These are phyloP conservation scores for Grantiella picta DNA, from an alignment of 2,113 vertebrate genomes.

Conservation along the genomic window DNA sequence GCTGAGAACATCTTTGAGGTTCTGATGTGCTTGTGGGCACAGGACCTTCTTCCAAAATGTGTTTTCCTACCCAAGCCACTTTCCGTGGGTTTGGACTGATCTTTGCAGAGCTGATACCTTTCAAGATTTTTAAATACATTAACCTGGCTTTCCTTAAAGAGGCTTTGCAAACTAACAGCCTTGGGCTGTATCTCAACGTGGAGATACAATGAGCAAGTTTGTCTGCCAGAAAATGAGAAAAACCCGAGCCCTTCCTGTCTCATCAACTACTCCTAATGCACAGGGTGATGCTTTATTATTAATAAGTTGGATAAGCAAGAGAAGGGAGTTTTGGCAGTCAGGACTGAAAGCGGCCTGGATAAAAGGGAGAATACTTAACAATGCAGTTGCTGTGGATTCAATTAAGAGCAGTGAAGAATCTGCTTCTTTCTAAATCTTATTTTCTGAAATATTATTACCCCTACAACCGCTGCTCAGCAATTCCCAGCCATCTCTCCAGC, in stretches of 20 bases:
- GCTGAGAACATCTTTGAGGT: fast-evolving
- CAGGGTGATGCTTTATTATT: neutral
- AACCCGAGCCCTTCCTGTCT: neutral
- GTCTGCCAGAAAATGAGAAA: neutral
- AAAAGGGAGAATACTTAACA: neutral
- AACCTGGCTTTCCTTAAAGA: neutral
- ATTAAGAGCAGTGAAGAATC: neutral
- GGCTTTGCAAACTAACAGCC: fast-evolving
- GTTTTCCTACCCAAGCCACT: neutral
- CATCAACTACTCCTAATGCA: neutral
- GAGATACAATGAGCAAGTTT: neutral
- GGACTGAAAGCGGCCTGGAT: neutral
- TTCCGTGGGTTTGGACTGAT: neutral
- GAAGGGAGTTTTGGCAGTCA: neutral
- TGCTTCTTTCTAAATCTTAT: neutral
- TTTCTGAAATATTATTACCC: neutral
- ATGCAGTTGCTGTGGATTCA: neutral
- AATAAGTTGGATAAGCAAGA: neutral
- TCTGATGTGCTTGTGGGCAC: fast-evolving
- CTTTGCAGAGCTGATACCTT: neutral
- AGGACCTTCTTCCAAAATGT: fast-evolving
- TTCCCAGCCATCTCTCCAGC: neutral
- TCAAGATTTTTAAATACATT: neutral
- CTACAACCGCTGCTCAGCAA: neutral
- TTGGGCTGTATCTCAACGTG: neutral